Evolutionary conservation across 2,797 vertebrate genomes (phyloP).

Genomic region (Pangasius macronema): DNA sequence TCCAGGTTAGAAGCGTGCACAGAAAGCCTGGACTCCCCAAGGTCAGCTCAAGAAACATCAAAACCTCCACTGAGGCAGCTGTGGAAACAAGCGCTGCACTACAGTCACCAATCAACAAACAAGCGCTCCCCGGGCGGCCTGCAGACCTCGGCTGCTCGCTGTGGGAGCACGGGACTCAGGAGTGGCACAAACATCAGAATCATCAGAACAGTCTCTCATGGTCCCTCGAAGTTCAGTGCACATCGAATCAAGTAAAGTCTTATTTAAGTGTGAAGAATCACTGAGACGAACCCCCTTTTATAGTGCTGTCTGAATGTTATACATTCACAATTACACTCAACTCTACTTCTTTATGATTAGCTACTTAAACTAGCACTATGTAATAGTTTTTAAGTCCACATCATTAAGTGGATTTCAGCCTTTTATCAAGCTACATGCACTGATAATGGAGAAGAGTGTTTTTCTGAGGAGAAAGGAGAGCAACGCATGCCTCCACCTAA

Average conservation of each 20-base stretch:
- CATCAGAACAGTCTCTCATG: conserved; percentile 36
- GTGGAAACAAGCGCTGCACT: conserved; percentile 58
- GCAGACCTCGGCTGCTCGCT: conserved; percentile 31
- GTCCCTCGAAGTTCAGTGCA: conserved; percentile 10
- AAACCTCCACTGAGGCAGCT: conserved; percentile 57
- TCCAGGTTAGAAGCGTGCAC: conserved; percentile 35
- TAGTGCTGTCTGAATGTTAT: neutral
- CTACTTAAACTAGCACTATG: neutral
- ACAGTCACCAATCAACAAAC: conserved; percentile 56
- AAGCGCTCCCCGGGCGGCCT: conserved; percentile 48
- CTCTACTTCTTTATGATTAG: neutral
- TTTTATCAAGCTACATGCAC: neutral
- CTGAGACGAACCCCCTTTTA: neutral
- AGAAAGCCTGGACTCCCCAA: conserved; percentile 45
- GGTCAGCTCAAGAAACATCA: conserved; percentile 57
- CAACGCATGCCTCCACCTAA: conserved; percentile 21
- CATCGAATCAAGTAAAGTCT: neutral
- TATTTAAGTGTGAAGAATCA: neutral
- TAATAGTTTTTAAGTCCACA: neutral
- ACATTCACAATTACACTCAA: neutral
- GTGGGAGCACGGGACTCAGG: conserved; percentile 39
- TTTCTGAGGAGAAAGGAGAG: neutral
- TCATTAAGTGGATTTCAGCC: conserved; percentile 1
- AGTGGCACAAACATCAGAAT: conserved; percentile 41
- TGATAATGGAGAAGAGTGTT: conserved; percentile 11